Evolutionary conservation across 1,140 invertebrate genomes (phyloP), one percentile per base, ranked within the genome.

Genomic region (Araneus ventricosus): DNA sequence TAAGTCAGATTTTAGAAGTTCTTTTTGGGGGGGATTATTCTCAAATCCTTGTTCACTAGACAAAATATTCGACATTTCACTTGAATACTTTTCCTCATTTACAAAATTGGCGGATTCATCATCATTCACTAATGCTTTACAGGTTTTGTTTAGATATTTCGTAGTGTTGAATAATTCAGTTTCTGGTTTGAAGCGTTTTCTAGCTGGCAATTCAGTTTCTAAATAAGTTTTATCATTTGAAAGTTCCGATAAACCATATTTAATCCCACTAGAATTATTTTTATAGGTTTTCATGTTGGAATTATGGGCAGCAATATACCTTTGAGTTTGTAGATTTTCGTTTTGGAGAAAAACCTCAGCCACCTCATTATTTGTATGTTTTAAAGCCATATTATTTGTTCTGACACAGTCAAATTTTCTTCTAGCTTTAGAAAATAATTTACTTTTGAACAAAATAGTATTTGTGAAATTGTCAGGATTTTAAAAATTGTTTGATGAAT

Each of bases 141-240:
- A 34, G 14, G 17, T 34, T 34, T 4, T 17, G 2, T 34, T 75
- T 75, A 20, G 17, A 75, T 30, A 34, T 75, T 20, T 30, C 34
- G 17, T 10, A n/a, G 10, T 75, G 30, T 67, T n/a, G 34, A 34
- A 34, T 20, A 75, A 75, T 75, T 75, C 67, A 75, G 24, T 22
- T 59, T 59, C 14, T 59, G 67, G 17, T 75, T 75, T 75, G 5
- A 75, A 34, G 20, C 67, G 34, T 75, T 75, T 75, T 75, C 67
- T 75, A 34, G 30, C 30, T 34, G 67, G 67, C 17, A 75, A 20
- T 75, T 75, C 67, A 75, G 8, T 75, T 75, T 75, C 67, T 75
- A 75, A 75, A 75, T 75, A 75, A 75, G 67, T 34, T 34, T 75
- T 75, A 22, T 75, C 67, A 75, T 75, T 75, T 75, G 67, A 75